Percentiles rank a stretch among this genome's conserved stretches.
phyloP scores from a whole-genome alignment of 2,797 vertebrate genomes.

The Siniperca undulata region DNA sequence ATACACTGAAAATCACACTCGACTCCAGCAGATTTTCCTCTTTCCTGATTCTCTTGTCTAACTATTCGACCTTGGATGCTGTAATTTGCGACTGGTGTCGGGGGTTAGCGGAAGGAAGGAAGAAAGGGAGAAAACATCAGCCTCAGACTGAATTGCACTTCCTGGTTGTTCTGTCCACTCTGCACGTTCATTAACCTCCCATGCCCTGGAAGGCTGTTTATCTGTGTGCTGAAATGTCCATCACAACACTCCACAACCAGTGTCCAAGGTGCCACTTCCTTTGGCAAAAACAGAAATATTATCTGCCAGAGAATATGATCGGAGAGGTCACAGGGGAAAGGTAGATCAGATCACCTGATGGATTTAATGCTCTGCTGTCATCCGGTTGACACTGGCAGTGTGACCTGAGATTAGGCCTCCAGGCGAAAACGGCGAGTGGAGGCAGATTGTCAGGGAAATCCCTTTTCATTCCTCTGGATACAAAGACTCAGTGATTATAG shows the following conservation, averaged over 20 bases:
- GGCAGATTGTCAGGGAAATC: conserved; percentile 79
- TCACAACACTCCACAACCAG: conserved; percentile 16
- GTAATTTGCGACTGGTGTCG: conserved; percentile 68
- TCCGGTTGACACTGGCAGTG: conserved; percentile 71
- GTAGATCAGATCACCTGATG: conserved; percentile 74
- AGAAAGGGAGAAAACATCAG: conserved; percentile 79
- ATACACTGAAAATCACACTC: conserved; percentile 27
- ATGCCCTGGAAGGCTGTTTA: conserved; percentile 71
- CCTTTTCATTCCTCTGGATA: conserved; percentile 77
- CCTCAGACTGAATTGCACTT: conserved; percentile 64
- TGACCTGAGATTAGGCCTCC: conserved; percentile 75
- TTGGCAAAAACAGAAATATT: conserved; percentile 68
- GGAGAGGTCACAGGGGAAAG: conserved; percentile 48
- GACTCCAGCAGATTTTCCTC: conserved; percentile 52
- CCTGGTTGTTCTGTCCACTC: conserved; percentile 80
- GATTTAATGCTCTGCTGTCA: conserved; percentile 69
- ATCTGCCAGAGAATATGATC: conserved; percentile 59
- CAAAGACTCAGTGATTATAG: conserved; percentile 81
- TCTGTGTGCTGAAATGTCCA: conserved; percentile 52
- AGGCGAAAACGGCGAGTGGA: conserved; percentile 75
- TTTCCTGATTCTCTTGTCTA: conserved; percentile 63
- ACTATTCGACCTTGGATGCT: conserved; percentile 57
- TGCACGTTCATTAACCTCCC: conserved; percentile 77
- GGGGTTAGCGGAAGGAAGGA: conserved; percentile 72
- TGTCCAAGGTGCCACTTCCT: conserved; percentile 71